Evolutionary conservation across 2,113 vertebrate genomes (phyloP).

Genomic region (Ptilorrhoa leucosticta): DNA sequence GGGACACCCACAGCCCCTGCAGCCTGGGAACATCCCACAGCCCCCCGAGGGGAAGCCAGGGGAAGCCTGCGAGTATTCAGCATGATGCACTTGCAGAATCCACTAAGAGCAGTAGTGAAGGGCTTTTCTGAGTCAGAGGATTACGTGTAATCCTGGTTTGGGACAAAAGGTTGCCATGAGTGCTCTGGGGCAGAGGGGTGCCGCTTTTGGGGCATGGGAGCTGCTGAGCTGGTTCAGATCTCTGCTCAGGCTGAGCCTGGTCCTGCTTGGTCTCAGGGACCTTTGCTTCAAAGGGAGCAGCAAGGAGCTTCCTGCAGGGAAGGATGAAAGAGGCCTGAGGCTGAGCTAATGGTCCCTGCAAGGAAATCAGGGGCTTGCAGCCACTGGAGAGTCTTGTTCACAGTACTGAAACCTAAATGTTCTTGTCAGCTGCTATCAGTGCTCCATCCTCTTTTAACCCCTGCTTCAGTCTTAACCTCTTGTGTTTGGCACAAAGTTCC

Average conservation of each 20-base stretch:
- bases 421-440: not conserved
- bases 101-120: not conserved
- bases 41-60: not conserved
- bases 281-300: not conserved
- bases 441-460: not conserved
- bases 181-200: accelerated
- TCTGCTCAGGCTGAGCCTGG: not conserved
- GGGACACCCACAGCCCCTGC: not conserved
- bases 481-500: not conserved
- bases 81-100: not conserved
- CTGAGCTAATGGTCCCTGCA: not conserved
- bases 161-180: not conserved
- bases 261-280: not conserved
- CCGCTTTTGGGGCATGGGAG: not conserved
- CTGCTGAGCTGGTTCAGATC: not conserved
- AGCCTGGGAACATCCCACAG: not conserved
- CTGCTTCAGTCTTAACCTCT: not conserved
- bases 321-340: not conserved
- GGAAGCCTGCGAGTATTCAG: not conserved
- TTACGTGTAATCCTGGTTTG: not conserved
- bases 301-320: not conserved
- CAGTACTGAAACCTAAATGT: not conserved
- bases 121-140: not conserved
- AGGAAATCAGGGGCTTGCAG: not conserved
- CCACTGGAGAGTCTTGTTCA: not conserved